Evolutionary conservation across 2,797 vertebrate genomes (phyloP).

Genomic region (Tragopan temminckii): DNA sequence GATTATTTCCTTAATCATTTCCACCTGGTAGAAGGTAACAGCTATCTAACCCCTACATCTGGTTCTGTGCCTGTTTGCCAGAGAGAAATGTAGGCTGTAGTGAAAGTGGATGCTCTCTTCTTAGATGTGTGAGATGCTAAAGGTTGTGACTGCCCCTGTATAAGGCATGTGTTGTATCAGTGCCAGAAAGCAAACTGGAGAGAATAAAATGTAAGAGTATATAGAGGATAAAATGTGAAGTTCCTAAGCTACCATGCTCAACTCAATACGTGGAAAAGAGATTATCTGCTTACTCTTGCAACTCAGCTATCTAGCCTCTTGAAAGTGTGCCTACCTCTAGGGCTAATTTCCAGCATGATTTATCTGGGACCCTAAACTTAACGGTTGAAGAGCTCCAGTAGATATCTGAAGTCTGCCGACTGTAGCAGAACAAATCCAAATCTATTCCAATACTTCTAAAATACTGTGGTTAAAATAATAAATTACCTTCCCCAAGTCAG

Average conservation of each 20-base stretch:
- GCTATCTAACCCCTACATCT: neutral
- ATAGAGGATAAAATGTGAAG: neutral
- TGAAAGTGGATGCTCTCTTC: neutral
- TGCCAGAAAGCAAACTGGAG: neutral
- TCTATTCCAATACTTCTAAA: neutral
- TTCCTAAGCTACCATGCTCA: neutral
- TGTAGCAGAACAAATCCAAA: neutral
- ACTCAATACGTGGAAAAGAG: neutral
- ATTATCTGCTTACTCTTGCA: neutral
- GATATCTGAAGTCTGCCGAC: neutral
- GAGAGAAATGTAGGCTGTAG: neutral
- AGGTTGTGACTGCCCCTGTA: neutral
- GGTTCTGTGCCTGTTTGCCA: neutral
- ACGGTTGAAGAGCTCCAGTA: neutral
- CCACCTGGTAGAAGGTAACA: neutral
- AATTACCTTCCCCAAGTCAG: neutral
- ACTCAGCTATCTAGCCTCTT: neutral
- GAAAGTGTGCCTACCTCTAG: neutral
- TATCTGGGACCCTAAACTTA: neutral
- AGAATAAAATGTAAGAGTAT: neutral
- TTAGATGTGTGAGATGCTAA: fast-evolving
- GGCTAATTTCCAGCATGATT: constrained; percentile 23
- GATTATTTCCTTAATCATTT: constrained; percentile 30
- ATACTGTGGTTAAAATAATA: neutral
- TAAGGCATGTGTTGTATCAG: fast-evolving